Conservation (phyloP, 2,797 vertebrate genomes). For the Ceyx erithaca region DNA sequence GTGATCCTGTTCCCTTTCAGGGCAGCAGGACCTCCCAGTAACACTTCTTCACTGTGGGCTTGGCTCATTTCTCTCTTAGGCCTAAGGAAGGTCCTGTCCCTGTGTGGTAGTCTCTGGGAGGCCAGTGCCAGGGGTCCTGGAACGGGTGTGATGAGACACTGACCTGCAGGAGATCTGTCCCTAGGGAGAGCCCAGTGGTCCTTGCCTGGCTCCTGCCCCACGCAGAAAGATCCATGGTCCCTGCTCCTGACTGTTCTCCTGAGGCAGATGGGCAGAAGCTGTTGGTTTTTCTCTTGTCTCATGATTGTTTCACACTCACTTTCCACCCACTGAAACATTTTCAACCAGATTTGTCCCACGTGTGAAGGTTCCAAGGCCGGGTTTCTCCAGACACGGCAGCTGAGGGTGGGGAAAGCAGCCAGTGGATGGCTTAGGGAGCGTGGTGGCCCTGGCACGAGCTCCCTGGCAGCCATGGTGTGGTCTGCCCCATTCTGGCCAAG, state of each 20-base stretch:
- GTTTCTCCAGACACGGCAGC: fast-evolving
- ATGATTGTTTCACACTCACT: neutral
- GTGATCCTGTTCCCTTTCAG: neutral
- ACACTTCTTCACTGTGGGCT: fast-evolving
- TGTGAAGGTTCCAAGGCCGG: neutral
- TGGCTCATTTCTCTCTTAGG: neutral
- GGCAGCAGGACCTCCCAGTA: fast-evolving
- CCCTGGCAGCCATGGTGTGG: fast-evolving
- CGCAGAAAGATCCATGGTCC: fast-evolving
- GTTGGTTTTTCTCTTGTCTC: neutral
- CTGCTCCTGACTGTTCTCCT: neutral
- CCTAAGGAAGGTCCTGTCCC: neutral
- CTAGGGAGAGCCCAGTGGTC: fast-evolving
- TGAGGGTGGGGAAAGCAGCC: neutral
- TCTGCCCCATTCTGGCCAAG: fast-evolving
- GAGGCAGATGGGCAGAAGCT: neutral
- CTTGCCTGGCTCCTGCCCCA: neutral
- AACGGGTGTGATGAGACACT: fast-evolving
- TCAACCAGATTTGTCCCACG: neutral
- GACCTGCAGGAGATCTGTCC: neutral
- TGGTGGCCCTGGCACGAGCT: neutral
- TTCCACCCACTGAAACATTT: neutral
- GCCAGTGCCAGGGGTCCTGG: neutral
- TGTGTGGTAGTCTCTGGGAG: neutral
- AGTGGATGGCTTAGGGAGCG: neutral